Percentiles rank a stretch among this genome's conserved stretches.
These are phyloP conservation scores for Sipha flava DNA, from an alignment of 1,140 invertebrate species.

Conservation along the genomic window DNA sequence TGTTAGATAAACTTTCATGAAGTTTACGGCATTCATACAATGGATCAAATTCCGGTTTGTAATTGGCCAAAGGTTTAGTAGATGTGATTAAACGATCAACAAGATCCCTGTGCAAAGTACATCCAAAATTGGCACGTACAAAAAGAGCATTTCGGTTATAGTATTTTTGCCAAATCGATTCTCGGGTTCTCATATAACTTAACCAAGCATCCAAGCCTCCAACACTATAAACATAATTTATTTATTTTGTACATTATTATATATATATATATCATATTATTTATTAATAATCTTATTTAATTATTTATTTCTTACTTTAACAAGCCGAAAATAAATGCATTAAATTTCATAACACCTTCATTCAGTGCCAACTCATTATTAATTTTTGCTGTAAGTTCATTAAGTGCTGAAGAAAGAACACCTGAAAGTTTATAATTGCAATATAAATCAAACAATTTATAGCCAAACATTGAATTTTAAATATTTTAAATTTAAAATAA, in stretches of 20 bases:
- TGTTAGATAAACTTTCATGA: conserved; percentile 63
- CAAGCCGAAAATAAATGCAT: conserved; percentile 79
- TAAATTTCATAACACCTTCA: conserved; percentile 78
- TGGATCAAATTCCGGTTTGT: conserved; percentile 71
- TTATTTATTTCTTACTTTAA: conserved; percentile 60
- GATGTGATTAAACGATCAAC: conserved; percentile 64
- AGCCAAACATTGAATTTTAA: too few relatives aligned
- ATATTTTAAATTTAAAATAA: too few relatives aligned
- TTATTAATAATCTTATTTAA: neutral
- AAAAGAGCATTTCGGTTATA: conserved; percentile 64
- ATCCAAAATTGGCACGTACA: conserved; percentile 57
- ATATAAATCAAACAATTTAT: too few relatives aligned
- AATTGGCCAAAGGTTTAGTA: conserved; percentile 63
- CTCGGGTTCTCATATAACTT: conserved; percentile 68
- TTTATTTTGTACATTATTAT: too few relatives aligned
- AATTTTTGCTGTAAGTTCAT: conserved; percentile 74
- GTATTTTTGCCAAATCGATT: conserved; percentile 71
- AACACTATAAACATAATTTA: conserved; percentile 51
- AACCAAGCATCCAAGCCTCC: conserved; percentile 77
- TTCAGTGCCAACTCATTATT: conserved; percentile 74
- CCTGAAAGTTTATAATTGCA: too few relatives aligned
- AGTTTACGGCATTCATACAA: conserved; percentile 69
- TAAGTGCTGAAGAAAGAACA: conserved; percentile 72
- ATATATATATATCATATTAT: too few relatives aligned
- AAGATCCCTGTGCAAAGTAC: conserved; percentile 53